Evolutionary conservation across 1,140 invertebrate genomes (phyloP).

Genomic region (Campoletis sonorensis): DNA sequence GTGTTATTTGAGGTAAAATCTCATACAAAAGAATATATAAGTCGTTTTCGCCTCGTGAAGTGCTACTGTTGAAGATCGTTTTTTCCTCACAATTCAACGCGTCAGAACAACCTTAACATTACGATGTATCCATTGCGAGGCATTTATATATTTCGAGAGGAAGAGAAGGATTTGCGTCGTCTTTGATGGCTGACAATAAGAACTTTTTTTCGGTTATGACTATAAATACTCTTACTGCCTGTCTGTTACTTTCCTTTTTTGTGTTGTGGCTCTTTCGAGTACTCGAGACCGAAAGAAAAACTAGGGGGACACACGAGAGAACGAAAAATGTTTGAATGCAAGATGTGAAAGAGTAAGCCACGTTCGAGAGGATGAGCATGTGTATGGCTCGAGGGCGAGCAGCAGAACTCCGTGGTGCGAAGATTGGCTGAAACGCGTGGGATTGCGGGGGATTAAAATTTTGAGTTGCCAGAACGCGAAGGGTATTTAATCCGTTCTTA

Average conservation of each 20-base stretch:
- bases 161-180: slow-evolving; percentile 34
- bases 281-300: slow-evolving; percentile 5
- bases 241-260: neutral
- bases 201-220: neutral
- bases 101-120: slow-evolving; percentile 12
- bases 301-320: slow-evolving; percentile 4
- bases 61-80: slow-evolving; percentile 15
- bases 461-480: slow-evolving; percentile 29
- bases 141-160: slow-evolving; percentile 18
- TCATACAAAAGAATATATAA: slow-evolving; percentile 8
- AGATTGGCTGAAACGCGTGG: slow-evolving; percentile 26
- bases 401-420: slow-evolving; percentile 4
- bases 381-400: neutral
- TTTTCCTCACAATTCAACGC: neutral
- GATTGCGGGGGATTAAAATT: slow-evolving; percentile 41
- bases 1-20: neutral
- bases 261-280: slow-evolving; percentile 24
- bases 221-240: neutral
- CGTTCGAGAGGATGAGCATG: neutral
- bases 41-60: slow-evolving; percentile 10
- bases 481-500: slow-evolving; percentile 33
- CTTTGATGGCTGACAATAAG: slow-evolving; percentile 10
- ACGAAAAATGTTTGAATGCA: neutral
- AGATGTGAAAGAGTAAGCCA: slow-evolving; percentile 9
- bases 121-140: slow-evolving; percentile 13